These are phyloP conservation scores for Cynaeus angustus DNA, from an alignment of 2,888 invertebrate species.

Conservation along the genomic window DNA sequence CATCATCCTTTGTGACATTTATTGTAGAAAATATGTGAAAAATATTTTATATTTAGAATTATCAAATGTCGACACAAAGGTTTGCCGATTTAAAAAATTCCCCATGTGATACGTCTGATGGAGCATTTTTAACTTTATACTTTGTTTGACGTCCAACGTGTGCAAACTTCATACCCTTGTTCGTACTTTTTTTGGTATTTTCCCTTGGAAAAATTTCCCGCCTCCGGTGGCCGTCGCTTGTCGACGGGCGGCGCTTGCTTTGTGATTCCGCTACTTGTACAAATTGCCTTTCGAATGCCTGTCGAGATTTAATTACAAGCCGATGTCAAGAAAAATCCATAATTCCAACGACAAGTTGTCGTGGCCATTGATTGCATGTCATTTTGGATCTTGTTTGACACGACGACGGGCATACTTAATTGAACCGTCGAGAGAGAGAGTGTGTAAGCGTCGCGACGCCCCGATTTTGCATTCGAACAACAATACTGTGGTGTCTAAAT, in stretches of 20 bases:
- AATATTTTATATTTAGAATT: too few species aligned
- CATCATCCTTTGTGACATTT: too few species aligned
- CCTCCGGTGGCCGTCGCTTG: background rate
- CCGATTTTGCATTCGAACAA: conserved; percentile 47
- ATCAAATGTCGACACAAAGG: too few species aligned
- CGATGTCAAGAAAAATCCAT: conserved; percentile 54
- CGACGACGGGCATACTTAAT: conserved; percentile 51
- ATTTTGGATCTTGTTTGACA: conserved; percentile 51
- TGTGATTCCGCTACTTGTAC: conserved; percentile 51
- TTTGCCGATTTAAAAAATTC: too few species aligned
- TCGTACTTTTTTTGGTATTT: too few species aligned
- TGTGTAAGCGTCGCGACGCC: background rate
- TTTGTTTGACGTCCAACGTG: too few species aligned
- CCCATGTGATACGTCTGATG: too few species aligned
- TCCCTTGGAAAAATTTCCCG: background rate
- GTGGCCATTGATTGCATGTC: conserved; percentile 55
- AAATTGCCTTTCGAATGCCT: conserved; percentile 52
- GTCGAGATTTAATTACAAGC: conserved; percentile 54
- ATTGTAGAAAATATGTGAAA: too few species aligned
- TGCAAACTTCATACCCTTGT: too few species aligned
- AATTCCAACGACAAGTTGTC: conserved; percentile 54
- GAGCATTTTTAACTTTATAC: too few species aligned
- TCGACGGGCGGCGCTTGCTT: conserved; percentile 25
- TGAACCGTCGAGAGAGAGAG: conserved; percentile 45
- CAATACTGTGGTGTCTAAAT: conserved; percentile 51